Evolutionary conservation across 2,113 vertebrate genomes (phyloP), one percentile per base, ranked within the genome.

Genomic region (Steatornis caripensis): DNA sequence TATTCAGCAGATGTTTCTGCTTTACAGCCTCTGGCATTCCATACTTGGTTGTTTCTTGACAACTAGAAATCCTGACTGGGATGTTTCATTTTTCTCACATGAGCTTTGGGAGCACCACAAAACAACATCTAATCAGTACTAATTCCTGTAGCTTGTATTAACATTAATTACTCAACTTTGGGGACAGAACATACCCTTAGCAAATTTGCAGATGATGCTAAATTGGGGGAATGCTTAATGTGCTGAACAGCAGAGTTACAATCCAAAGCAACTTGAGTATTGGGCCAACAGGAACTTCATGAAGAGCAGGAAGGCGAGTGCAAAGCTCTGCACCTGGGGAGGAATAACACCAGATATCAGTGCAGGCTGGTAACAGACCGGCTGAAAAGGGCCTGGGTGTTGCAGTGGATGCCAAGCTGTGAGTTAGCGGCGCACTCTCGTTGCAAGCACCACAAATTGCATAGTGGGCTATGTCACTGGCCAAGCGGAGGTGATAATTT

Each of bases 41-140:
- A 36, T 66, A 84, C 65, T 91, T 91, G 77, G 41, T 76, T 92
- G 16, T 89, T 91, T 89, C 84, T 93, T 87, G 91, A 89, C 61
- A 84, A 64, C 69, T 80, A 88, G 89, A 93, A 94, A 93, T 96
- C 90, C 92, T 97, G 91, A 95, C 65, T 90, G 79, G 69, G 71
- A 82, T n/a, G 8, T 97, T 97, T 95, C 79, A 89, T 91, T 97
- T 93, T 96, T 94, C 84, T 94, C 74, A 64, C 57, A 91, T 36
- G 90, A 78, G 77, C 80, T 93, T 84, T 87, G 91, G 96, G 94
- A 97, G 66, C 51, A 74, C 76, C 71, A 77, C 48, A 92, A 78
- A 95, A 94, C 84, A 94, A 93, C 93, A 82, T 89, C 81, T 92
- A 95, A 92, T 97, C 92, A 93, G 92, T 87, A 93, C 91, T 95